Percentiles rank a stretch among this genome's conserved stretches.
These are phyloP conservation scores for Ennomos erosarius DNA, from an alignment of 2,888 invertebrate species.

Conservation along the genomic window DNA sequence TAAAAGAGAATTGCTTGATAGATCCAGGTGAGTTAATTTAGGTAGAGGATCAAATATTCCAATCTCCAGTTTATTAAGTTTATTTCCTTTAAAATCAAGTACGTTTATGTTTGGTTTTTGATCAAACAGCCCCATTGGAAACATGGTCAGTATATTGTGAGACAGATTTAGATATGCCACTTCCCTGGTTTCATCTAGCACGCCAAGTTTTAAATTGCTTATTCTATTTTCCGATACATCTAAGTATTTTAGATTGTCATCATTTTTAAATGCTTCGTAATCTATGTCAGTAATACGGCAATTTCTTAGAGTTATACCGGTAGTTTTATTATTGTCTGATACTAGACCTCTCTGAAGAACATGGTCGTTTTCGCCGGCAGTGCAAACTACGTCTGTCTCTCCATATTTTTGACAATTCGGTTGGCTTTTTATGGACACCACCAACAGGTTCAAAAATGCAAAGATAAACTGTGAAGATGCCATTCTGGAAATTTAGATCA, in stretches of 20 bases:
- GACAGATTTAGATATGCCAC: constrained; percentile 60
- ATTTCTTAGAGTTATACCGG: constrained; percentile 45
- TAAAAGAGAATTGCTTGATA: constrained; percentile 56
- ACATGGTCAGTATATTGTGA: constrained; percentile 51
- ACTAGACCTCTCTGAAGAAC: constrained; percentile 48
- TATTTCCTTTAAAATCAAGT: constrained; percentile 62
- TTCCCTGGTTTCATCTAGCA: constrained; percentile 52
- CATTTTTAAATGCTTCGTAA: constrained; percentile 53
- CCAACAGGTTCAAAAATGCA: neutral
- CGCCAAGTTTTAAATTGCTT: constrained; percentile 52
- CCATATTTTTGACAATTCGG: constrained; percentile 42
- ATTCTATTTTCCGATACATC: constrained; percentile 64
- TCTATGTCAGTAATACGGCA: constrained; percentile 53
- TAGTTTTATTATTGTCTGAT: constrained; percentile 49
- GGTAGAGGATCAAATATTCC: constrained; percentile 57
- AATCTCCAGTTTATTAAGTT: constrained; percentile 46
- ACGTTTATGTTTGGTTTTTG: constrained; percentile 53
- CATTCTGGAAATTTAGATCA: constrained; percentile 16
- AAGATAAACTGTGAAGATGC: neutral
- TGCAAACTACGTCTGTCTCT: constrained; percentile 45
- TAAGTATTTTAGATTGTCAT: constrained; percentile 52
- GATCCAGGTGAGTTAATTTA: constrained; percentile 56
- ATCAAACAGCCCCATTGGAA: constrained; percentile 62
- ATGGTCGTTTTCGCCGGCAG: constrained; percentile 41
- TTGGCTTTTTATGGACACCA: constrained; percentile 6